Percentiles rank a stretch among this genome's conserved stretches.
Evolutionary conservation across 2,797 vertebrate species (phyloP).

Genomic region (Tachyglossus aculeatus): DNA sequence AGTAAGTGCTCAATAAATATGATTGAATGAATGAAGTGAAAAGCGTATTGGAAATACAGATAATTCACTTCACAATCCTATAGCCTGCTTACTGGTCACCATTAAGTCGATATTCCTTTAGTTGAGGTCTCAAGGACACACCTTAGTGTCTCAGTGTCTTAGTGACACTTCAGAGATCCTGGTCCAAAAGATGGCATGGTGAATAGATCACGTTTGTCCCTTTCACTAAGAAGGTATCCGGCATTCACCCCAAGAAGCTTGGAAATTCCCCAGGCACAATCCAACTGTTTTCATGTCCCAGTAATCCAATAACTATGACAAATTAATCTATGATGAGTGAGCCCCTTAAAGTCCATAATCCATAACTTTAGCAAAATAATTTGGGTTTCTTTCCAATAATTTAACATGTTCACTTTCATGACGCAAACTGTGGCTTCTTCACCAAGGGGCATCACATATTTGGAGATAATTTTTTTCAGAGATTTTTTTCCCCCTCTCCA

Average conservation of each 20-base stretch:
- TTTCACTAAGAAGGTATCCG: slow-evolving; percentile 28
- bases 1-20: no score
- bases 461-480: no score
- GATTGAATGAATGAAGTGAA: no score
- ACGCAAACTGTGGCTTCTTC: slow-evolving; percentile 52
- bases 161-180: slow-evolving; percentile 33
- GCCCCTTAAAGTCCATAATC: slow-evolving; percentile 35
- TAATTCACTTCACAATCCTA: slow-evolving; percentile 53
- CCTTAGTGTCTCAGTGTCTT: no score
- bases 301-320: slow-evolving; percentile 48
- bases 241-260: slow-evolving; percentile 11
- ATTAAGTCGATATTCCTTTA: slow-evolving; percentile 42
- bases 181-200: slow-evolving; percentile 39
- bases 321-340: slow-evolving; percentile 14
- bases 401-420: slow-evolving; percentile 58
- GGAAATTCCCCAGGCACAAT: no score
- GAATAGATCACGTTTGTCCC: slow-evolving; percentile 43
- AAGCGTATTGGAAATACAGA: slow-evolving; percentile 53
- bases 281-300: slow-evolving; percentile 25
- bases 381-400: slow-evolving; percentile 54
- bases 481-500: no score
- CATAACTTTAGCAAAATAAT: slow-evolving; percentile 50
- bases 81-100: slow-evolving; percentile 25
- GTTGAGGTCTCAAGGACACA: slow-evolving; percentile 43
- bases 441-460: no score